Evolutionary conservation across 2,888 invertebrate species (phyloP), one percentile per base, ranked within the genome.

Genomic region (Serripes groenlandicus): DNA sequence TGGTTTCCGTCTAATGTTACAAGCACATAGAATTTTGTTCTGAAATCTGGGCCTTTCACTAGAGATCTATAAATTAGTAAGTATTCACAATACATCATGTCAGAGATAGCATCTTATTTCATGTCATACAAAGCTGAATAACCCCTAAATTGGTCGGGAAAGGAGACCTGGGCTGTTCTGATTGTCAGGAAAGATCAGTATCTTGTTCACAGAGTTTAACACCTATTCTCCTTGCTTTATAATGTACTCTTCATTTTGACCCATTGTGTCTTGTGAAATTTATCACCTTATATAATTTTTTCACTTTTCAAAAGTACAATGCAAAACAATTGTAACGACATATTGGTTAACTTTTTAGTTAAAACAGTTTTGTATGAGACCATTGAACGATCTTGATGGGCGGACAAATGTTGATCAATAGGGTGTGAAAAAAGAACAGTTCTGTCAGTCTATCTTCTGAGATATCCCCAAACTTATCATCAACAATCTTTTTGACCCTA

Each of bases 121-220:
- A 56, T 11, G 23, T 2, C 56, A n/a, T 42, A 1, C 21, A n/a
- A 35, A n/a, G 4, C 1, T 37, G 42, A 66, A 42, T 42, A 11
- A n/a, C 66, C 26, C 42, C 30, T 28, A 66, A 66, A 66, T 66
- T 66, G 66, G 66, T 26, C 35, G 23, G 9, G 28, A 66, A 66
- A 28, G 15, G 35, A 4, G 21, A 66, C 42, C 66, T 42, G 34
- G 66, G 26, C 21, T 66, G 42, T 7, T 66, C 66, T 66, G 37
- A 66, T 66, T 66, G 28, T 35, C 37, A 15, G 66, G n/a, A 66
- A 66, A 66, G 66, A 66, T 66, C 66, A 28, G 66, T 66, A 66
- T 66, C 66, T 66, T 35, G 37, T 66, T 66, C 42, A 66, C 0
- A 42, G 15, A 37, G 66, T 66, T 66, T 42, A 66, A 42, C 66